phyloP scores from a whole-genome alignment of 2,888 invertebrate genomes.

The Chymomyza caudatula region DNA sequence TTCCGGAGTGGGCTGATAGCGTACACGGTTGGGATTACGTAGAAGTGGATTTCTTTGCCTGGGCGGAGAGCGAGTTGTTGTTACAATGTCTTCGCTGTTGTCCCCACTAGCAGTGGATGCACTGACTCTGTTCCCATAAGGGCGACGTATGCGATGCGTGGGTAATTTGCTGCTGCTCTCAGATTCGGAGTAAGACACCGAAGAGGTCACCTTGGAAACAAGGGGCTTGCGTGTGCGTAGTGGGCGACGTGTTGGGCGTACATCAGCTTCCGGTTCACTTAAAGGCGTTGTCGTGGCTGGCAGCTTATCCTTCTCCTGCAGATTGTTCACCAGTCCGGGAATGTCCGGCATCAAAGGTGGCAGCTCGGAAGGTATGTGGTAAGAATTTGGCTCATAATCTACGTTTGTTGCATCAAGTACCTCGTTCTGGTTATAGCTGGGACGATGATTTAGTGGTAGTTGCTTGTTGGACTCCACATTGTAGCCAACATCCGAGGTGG shows the following conservation, averaged over 20 bases:
- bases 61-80: slow-evolving; percentile 63
- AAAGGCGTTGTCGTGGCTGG: slow-evolving; percentile 61
- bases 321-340: slow-evolving; percentile 81
- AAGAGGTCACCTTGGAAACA: slow-evolving; percentile 73
- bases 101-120: slow-evolving; percentile 30
- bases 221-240: slow-evolving; percentile 80
- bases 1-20: slow-evolving; percentile 77
- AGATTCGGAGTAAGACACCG: slow-evolving; percentile 73
- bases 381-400: slow-evolving; percentile 78
- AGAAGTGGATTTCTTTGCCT: slow-evolving; percentile 69
- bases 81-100: slow-evolving; percentile 28
- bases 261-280: slow-evolving; percentile 75
- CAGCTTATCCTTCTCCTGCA: slow-evolving; percentile 79
- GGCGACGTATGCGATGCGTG: slow-evolving; percentile 77
- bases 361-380: slow-evolving; percentile 80
- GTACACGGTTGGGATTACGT: slow-evolving; percentile 77
- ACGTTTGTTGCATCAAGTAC: slow-evolving; percentile 76
- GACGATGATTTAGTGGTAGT: slow-evolving; percentile 68
- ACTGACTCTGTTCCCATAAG: slow-evolving; percentile 70
- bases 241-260: slow-evolving; percentile 78
- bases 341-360: slow-evolving; percentile 81
- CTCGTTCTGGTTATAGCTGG: slow-evolving; percentile 72
- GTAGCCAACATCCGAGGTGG: slow-evolving; percentile 65
- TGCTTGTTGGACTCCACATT: slow-evolving; percentile 49
- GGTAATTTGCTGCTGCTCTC: slow-evolving; percentile 73